phyloP scores from a whole-genome alignment of 2,113 vertebrate species.

The Excalfactoria chinensis region DNA sequence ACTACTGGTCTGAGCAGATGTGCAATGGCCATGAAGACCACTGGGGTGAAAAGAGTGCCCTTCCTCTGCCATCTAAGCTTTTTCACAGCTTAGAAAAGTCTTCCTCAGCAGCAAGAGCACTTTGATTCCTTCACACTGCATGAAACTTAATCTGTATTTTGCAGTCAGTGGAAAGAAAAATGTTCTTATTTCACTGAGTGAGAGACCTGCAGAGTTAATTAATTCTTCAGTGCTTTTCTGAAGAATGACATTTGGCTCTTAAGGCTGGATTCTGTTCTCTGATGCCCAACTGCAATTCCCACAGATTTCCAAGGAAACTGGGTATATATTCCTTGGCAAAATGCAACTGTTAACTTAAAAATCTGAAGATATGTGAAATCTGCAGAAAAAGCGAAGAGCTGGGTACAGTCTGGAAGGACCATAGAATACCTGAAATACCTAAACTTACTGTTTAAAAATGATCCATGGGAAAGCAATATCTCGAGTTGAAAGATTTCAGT shows the following conservation, averaged over 20 bases:
- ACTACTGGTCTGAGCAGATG: not conserved
- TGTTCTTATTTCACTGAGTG: not conserved
- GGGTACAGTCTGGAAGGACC: not conserved
- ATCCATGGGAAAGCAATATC: not conserved
- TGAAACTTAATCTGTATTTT: not conserved
- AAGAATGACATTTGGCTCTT: constrained; percentile 10
- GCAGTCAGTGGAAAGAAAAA: not conserved
- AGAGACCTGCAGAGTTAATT: constrained; percentile 32
- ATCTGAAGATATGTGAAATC: not conserved
- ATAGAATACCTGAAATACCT: not conserved
- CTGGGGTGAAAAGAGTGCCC: not conserved
- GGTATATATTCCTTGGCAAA: not conserved
- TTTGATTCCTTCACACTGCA: not conserved
- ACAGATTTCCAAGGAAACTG: constrained; percentile 8
- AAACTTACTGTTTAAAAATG: not conserved
- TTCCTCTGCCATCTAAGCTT: not conserved
- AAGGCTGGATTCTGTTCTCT: not conserved
- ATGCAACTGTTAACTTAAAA: constrained; percentile 6
- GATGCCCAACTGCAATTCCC: constrained; percentile 5
- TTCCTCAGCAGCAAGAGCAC: not conserved
- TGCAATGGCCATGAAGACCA: not conserved
- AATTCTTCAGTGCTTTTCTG: not conserved
- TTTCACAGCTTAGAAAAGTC: not conserved
- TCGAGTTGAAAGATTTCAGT: constrained; percentile 1
- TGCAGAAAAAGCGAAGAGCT: not conserved